Evolutionary conservation across 2,888 invertebrate species (phyloP), one percentile per base, ranked within the genome.

Genomic region (Aethes cnicana): DNA sequence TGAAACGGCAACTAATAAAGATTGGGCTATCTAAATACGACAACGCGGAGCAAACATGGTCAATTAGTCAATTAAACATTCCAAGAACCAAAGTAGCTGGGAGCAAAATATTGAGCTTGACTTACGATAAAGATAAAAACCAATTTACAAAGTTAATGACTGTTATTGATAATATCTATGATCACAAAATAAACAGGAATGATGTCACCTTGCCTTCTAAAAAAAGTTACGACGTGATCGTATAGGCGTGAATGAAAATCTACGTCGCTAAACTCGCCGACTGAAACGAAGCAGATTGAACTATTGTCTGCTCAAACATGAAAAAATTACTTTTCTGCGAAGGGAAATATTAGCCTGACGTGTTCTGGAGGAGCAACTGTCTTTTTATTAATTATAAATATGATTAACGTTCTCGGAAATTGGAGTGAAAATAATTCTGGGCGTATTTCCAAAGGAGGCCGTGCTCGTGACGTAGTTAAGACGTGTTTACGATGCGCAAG

Each of bases 371-470:
- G 26, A 33, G 48, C 18, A 26, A 42, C 37, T 44, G 49, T n/a
- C 41, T 43, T 46, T 47, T 61, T n/a, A n/a, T 67, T 68, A 71
- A 69, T 68, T 63, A 68, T 66, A 70, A 52, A 46, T 52, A 52
- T 70, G 61, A 69, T 69, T 67, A 68, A 65, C 64, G 61, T 56
- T 50, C 55, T 56, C 59, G 57, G 54, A 61, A 62, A 63, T 60
- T 58, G 61, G 56, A 57, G 62, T 53, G 35, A 54, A 69, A 72
- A 72, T 66, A 69, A 68, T 64, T 72, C 71, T 77, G 79, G 77
- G 77, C 79, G 68, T 64, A 72, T 67, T 68, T 79, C 79, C 79
- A 81, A 79, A 70, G 59, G 53, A 64, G 63, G 59, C 58, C 62
- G 64, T 63, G 62, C 60, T 55, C 55, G 63, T 75, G 73, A 74